phyloP scores from a whole-genome alignment of 2,888 invertebrate species.

The Cheilosia vulpina region DNA sequence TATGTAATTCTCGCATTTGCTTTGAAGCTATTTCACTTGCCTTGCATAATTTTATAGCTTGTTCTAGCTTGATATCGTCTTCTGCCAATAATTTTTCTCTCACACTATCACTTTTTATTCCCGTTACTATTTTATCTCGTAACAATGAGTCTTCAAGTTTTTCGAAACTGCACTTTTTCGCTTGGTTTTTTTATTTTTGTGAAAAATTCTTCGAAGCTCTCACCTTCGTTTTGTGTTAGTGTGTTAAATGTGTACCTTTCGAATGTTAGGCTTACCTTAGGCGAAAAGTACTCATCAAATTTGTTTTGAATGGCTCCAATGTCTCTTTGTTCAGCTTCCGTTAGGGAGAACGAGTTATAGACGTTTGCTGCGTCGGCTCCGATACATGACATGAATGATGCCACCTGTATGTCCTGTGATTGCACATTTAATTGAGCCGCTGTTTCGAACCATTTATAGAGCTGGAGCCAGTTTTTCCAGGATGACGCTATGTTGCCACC shows the following conservation, averaged over 20 bases:
- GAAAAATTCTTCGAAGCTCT: too few relatives aligned
- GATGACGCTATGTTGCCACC: not conserved
- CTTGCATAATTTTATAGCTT: slow-evolving; percentile 3
- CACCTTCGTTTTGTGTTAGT: not conserved
- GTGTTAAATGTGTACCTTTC: slow-evolving; percentile 39
- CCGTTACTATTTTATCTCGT: not conserved
- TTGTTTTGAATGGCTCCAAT: not conserved
- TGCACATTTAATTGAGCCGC: slow-evolving; percentile 24
- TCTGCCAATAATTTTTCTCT: slow-evolving; percentile 31
- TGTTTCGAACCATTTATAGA: slow-evolving; percentile 7
- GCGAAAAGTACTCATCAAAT: slow-evolving; percentile 6
- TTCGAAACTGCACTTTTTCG: not conserved
- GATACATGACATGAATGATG: slow-evolving; percentile 38
- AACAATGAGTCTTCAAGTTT: not conserved
- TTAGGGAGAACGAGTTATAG: slow-evolving; percentile 18
- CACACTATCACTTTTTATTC: slow-evolving; percentile 11
- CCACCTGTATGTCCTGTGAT: slow-evolving; percentile 23
- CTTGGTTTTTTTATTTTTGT: too few relatives aligned
- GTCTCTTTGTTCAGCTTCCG: not conserved
- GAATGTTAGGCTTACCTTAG: slow-evolving; percentile 34
- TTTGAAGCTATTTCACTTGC: slow-evolving; percentile 20
- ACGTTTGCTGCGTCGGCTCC: slow-evolving; percentile 26
- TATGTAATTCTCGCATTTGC: slow-evolving; percentile 22
- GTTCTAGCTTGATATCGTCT: slow-evolving; percentile 20
- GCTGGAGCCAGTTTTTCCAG: not conserved